Conservation (phyloP, 2,797 vertebrate species). For the Xiphorhynchus erythropygius region DNA sequence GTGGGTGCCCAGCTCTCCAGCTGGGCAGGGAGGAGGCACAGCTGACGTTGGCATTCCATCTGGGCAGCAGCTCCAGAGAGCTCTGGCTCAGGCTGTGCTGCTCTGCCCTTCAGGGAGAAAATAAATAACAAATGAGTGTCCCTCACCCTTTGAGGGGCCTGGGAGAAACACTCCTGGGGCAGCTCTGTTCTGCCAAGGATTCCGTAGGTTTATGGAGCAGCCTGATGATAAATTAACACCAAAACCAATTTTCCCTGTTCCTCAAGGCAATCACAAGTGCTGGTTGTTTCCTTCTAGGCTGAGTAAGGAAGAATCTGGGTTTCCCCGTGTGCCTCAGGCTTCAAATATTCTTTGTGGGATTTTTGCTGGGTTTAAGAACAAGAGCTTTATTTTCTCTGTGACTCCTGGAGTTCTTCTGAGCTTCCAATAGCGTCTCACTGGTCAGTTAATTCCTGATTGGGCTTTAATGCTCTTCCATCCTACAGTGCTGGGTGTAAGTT, state of each 20-base stretch:
- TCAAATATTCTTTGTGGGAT: neutral
- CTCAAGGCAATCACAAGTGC: neutral
- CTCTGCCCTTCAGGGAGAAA: neutral
- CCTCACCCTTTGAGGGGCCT: neutral
- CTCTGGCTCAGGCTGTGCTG: neutral
- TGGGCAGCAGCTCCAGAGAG: neutral
- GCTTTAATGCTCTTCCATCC: neutral
- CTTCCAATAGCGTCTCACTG: neutral
- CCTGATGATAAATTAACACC: no score
- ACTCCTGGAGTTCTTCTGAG: neutral
- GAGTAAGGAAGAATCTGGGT: neutral
- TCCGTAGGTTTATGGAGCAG: neutral
- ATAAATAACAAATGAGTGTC: accelerated
- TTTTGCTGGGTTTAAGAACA: neutral
- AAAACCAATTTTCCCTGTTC: neutral
- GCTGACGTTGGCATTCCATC: neutral
- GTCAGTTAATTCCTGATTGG: neutral
- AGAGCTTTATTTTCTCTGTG: neutral
- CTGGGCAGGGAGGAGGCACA: neutral
- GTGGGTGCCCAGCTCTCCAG: neutral
- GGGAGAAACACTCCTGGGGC: neutral
- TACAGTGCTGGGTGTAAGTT: neutral
- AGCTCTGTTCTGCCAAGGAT: neutral
- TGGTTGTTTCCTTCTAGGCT: neutral
- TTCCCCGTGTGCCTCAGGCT: neutral